Base-by-base conservation (phyloP, 2,888 invertebrate species). In the Megaustenia siamemsis region DNA sequence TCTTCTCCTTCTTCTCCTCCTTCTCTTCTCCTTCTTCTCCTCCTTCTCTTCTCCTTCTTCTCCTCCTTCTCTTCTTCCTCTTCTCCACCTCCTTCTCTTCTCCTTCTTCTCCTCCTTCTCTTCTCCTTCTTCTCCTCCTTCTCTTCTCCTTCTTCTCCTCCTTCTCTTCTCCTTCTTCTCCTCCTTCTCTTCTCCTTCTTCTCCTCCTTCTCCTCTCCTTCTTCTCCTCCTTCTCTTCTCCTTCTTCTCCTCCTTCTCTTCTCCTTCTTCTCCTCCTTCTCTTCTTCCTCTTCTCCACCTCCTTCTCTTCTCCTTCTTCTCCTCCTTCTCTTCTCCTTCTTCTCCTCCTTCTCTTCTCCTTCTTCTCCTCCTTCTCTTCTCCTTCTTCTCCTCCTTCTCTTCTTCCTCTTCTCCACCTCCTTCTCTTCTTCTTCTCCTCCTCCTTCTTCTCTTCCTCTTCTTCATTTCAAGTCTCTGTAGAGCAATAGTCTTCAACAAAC, bases 261-360 rank as follows among this genome's bases (percentile, higher is more conserved):
- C 35, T 56, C 32, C 35, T 77, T 40, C 40, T n/a, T 45, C 53
- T n/a, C 38, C 40, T 32, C 56, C 71, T 49, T 24, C 28, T 49
- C 24, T 49, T 80, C 68, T 68, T 66, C 45, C 68, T 80, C 45
- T 45, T n/a, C n/a, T n/a, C n/a, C n/a, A n/a, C n/a, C n/a, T n/a
- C n/a, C n/a, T n/a, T n/a, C n/a, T n/a, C n/a, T 56, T 68, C 68
- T 68, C 68, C 38, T 32, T n/a, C 45, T 71, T 66, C 49, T 45
- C 35, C 60, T 71, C 71, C 43, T 38, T 6, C 35, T 82, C 71
- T 49, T 24, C 38, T 28, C 63, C 15, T n/a, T 38, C 5, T 15
- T 63, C 8, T 38, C 38, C 43, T n/a, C 40, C 3, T 40, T n/a
- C 28, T 40, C n/a, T 38, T n/a, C 38, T 28, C 21, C 28, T 60